These are phyloP conservation scores for Sparus aurata DNA, from an alignment of 2,797 vertebrate genomes.

Conservation along the genomic window DNA sequence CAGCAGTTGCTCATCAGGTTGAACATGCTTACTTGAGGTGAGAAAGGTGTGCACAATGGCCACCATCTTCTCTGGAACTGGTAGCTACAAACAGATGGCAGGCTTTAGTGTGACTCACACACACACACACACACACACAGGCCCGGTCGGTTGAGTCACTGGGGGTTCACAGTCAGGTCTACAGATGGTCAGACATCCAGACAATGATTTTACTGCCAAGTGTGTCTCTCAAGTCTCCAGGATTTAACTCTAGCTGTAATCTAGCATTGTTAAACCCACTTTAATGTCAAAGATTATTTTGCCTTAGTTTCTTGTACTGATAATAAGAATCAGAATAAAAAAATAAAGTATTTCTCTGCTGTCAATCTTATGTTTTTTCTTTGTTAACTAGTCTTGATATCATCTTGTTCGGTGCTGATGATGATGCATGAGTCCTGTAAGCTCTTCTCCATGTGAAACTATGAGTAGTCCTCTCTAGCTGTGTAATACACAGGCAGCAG, in stretches of 20 bases:
- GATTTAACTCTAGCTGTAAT: slow-evolving; percentile 13
- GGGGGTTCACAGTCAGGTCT: background rate
- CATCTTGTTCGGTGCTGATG: background rate
- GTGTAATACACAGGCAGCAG: slow-evolving; percentile 44
- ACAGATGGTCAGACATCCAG: slow-evolving; percentile 48
- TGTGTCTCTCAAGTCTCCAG: background rate
- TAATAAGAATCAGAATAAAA: background rate
- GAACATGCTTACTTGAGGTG: slow-evolving; percentile 88
- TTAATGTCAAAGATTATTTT: background rate
- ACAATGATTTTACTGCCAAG: slow-evolving; percentile 28
- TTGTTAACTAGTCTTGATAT: background rate
- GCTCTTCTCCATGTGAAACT: slow-evolving; percentile 7
- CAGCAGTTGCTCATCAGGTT: slow-evolving; percentile 90
- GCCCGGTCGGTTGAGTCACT: slow-evolving; percentile 12
- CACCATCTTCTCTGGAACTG: slow-evolving; percentile 86
- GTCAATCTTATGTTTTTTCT: background rate
- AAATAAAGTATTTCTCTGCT: background rate
- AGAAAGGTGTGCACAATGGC: slow-evolving; percentile 78
- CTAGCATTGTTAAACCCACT: background rate
- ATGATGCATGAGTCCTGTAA: background rate
- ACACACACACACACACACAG: slow-evolving; percentile 5
- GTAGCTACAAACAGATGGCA: slow-evolving; percentile 74
- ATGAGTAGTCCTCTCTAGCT: background rate
- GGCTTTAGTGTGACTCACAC: slow-evolving; percentile 35
- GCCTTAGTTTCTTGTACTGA: background rate